Base-by-base conservation (phyloP, 2,113 vertebrate species). In the Mungos mungo region DNA sequence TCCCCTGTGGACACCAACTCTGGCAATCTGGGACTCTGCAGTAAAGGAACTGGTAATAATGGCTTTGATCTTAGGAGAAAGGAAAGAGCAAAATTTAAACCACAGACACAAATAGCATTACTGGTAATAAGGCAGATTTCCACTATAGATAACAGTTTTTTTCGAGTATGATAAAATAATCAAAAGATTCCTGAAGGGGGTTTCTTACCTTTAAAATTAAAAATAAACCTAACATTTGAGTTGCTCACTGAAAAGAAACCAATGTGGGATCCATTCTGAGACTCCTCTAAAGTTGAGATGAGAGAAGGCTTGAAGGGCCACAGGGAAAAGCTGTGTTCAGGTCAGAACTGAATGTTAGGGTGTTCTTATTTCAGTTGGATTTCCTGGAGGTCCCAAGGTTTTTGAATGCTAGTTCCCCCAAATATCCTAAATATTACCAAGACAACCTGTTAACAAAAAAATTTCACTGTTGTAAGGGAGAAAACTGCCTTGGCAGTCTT, bases 31-130 rank as follows among this genome's bases (percentile, higher is more conserved):
- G 27, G 23, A 23, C 29, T 84, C 52, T 65, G 27, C 38, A 88
- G 21, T 87, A 84, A 88, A 88, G 47, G 23, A 12, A 52, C 16
- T 57, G 19, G 25, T 38, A 89, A 90, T 90, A 94, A 94, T 92
- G 41, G 71, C n/a, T 16, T 88, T 19, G 79, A 84, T 87, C 54
- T 84, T 68, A 96, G 63, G 33, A 71, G 27, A 93, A 13, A 76
- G 23, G 15, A 91, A 93, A 97, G 35, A 96, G 23, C 25, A 96
- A 91, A 96, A 72, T 27, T 69, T 93, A 80, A 82, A 84, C 38
- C 57, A 93, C 21, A 88, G 63, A 93, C 41, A 92, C 52, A 82
- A 76, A 66, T 52, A 92, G 27, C 33, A 1, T 81, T 80, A 19
- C 79, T 50, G 35, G 29, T 90, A 96, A 88, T 72, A 76, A 87